phyloP scores from a whole-genome alignment of 2,113 vertebrate species.

The Donacobius atricapilla region DNA sequence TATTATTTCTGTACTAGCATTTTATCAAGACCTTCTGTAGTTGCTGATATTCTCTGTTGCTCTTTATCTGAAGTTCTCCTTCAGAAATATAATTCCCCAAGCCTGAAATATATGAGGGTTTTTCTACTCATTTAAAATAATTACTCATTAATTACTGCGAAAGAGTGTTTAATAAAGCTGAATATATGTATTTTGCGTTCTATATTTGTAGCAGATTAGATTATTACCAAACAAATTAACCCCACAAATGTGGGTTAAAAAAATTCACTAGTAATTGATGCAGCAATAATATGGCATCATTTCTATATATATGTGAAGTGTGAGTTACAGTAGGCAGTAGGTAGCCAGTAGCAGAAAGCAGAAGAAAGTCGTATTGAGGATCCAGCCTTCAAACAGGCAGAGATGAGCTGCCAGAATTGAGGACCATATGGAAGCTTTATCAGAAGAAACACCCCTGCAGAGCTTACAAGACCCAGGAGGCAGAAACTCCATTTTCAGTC shows the following conservation, averaged over 20 bases:
- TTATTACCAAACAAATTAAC: slow-evolving; percentile 15
- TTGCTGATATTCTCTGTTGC: not conserved
- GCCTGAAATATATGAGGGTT: not conserved
- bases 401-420: slow-evolving; percentile 50
- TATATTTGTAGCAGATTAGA: slow-evolving; percentile 11
- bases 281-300: not conserved
- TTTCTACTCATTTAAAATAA: not conserved
- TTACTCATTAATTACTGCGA: not conserved
- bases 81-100: not conserved
- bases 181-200: not conserved
- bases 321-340: not conserved
- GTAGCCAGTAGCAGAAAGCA: slow-evolving; percentile 47
- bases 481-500: slow-evolving; percentile 56
- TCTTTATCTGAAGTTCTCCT: not conserved
- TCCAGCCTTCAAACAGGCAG: slow-evolving; percentile 36
- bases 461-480: slow-evolving; percentile 50
- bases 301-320: not conserved
- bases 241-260: not conserved
- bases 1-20: not conserved
- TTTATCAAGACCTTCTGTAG: not conserved
- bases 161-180: not conserved
- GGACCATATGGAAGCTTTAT: slow-evolving; percentile 65
- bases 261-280: slow-evolving; percentile 1
- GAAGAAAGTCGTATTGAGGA: slow-evolving; percentile 50
- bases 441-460: slow-evolving; percentile 58